These are phyloP conservation scores for Drosophila ironensis DNA, from an alignment of 1,140 invertebrate species.

Conservation along the genomic window DNA sequence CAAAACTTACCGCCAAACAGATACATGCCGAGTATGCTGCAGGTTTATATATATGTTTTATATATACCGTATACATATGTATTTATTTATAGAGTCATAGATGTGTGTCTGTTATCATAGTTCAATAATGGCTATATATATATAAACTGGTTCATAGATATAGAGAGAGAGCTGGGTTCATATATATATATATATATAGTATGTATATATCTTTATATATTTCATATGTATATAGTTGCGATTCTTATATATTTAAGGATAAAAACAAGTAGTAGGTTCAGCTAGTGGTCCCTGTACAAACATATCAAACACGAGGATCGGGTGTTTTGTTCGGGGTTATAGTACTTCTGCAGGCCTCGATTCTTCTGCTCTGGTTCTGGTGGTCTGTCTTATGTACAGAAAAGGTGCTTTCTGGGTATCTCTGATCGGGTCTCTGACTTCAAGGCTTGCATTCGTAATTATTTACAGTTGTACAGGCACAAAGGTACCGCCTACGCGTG, in stretches of 20 bases:
- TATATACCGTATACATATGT: slow-evolving; percentile 64
- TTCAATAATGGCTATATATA: slow-evolving; percentile 46
- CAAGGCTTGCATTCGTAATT: slow-evolving; percentile 14
- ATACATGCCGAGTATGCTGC: slow-evolving; percentile 98
- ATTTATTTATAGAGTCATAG: slow-evolving; percentile 51
- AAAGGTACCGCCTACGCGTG: not conserved
- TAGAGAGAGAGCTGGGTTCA: slow-evolving; percentile 37
- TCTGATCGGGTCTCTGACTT: not conserved
- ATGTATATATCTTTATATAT: slow-evolving; percentile 1
- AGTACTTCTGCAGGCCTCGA: slow-evolving; percentile 3
- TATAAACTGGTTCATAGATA: slow-evolving; percentile 59
- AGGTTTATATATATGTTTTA: slow-evolving; percentile 79
- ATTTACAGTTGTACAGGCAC: slow-evolving; percentile 4
- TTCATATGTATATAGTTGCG: slow-evolving; percentile 34
- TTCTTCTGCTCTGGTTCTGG: slow-evolving; percentile 13
- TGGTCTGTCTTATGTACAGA: slow-evolving; percentile 46
- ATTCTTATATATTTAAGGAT: slow-evolving; percentile 34
- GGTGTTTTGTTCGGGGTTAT: slow-evolving; percentile 1
- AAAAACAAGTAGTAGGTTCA: slow-evolving; percentile 33
- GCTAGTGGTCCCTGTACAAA: slow-evolving; percentile 35
- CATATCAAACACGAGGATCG: slow-evolving; percentile 10
- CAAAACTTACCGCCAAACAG: slow-evolving; percentile 99
- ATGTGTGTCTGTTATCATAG: slow-evolving; percentile 47
- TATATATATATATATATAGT: slow-evolving; percentile 39
- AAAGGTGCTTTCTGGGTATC: not conserved